Base-by-base conservation (phyloP, 1,140 invertebrate genomes). In the Thaumetopoea pityocampa region DNA sequence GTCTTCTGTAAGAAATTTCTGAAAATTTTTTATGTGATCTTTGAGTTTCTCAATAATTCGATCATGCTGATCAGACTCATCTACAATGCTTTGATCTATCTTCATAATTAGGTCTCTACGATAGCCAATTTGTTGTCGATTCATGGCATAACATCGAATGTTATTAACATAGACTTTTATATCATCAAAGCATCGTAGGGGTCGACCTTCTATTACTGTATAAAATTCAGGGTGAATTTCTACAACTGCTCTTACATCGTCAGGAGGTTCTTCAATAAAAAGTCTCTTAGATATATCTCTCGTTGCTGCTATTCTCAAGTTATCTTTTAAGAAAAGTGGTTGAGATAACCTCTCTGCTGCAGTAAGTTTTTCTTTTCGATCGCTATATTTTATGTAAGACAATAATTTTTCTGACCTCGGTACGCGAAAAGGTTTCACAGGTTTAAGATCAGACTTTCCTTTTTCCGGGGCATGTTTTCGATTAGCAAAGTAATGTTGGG, bases 161-260 rank as follows among this genome's bases (percentile, higher is more conserved):
- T 90, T 87, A 10, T 86, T 76, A 1, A 90, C 55, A 46, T 91
- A 90, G 5, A 86, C 71, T 33, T 80, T 79, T 20, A 87, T 80
- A 32, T 87, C 87, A 38, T 90, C 87, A 41, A 85, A 86, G 27
- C 88, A 87, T 38, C 87, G 74, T 2, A 88, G 73, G 4, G 87
- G 70, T 9, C 86, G 70, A n/a, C 88, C 89, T 69, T 86, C 85
- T 19, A 91, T 81, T 30, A 89, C 85, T 2, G 81, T 87, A 50
- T 89, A 91, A 63, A 89, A 92, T 45, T 88, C 82, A 1, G 90
- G 89, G 71, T 91, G 88, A 12, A 91, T 85, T 65, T 91, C 89
- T 5, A 87, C 58, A 30, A 89, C 80, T 24, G 86, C 85, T 51
- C 79, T 78, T 14, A 84, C 67, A 22, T 83, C 66, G 51, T 82